phyloP scores from a whole-genome alignment of 2,113 vertebrate species.

The Eptatretus burgeri region DNA sequence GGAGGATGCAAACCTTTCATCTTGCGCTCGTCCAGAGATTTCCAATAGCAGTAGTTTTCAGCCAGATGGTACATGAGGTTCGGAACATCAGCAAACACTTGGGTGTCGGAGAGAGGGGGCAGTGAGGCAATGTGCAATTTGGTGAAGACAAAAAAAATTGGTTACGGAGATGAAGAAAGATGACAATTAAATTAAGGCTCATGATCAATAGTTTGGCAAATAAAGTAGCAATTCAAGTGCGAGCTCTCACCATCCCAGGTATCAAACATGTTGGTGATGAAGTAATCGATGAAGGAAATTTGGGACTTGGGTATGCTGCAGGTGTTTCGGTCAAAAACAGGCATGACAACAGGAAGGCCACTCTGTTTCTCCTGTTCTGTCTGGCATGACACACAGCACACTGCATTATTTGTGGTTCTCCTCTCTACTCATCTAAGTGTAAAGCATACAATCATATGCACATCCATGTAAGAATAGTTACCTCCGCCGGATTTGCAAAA shows the following conservation, averaged over 20 bases:
- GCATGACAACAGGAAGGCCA: constrained; percentile 80
- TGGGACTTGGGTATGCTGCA: constrained; percentile 91
- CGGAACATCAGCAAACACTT: constrained; percentile 66
- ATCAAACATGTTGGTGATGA: constrained; percentile 89
- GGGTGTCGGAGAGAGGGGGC: constrained; percentile 12
- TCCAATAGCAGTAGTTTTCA: constrained; percentile 89
- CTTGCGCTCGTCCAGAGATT: constrained; percentile 58
- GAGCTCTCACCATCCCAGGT: constrained; percentile 60
- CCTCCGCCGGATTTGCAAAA: no score
- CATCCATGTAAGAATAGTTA: no score
- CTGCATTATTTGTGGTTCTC: not conserved
- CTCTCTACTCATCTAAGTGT: no score
- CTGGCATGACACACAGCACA: constrained; percentile 19
- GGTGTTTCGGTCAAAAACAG: constrained; percentile 70
- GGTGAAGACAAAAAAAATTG: not conserved
- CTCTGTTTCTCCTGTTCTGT: constrained; percentile 80
- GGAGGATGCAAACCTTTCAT: constrained; percentile 52
- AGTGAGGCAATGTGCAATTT: constrained; percentile 7
- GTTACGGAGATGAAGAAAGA: not conserved
- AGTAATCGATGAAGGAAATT: constrained; percentile 94
- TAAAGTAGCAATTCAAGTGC: not conserved
- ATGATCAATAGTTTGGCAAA: not conserved
- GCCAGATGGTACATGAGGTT: constrained; percentile 60
- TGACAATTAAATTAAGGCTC: not conserved
- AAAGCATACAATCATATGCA: no score